phyloP scores from a whole-genome alignment of 2,888 invertebrate species.

The Agrochola litura region DNA sequence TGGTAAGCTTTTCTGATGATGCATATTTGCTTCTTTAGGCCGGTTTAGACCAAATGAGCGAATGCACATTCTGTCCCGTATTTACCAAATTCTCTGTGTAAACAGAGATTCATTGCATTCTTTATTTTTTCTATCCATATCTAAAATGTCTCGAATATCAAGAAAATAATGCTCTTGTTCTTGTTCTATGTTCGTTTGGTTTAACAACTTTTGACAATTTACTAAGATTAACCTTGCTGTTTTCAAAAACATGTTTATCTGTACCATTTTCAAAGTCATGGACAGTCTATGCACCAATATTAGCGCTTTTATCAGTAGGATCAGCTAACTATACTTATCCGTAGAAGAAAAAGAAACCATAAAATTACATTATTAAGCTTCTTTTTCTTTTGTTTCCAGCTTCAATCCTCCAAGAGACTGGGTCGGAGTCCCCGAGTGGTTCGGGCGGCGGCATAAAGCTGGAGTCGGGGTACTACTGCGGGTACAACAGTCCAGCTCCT shows the following conservation, averaged over 20 bases:
- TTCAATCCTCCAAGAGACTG: conserved; percentile 98
- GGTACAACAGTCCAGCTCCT: conserved; percentile 88
- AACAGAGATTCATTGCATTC: too few species aligned
- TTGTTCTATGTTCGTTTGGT: too few species aligned
- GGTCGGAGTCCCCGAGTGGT: conserved; percentile 91
- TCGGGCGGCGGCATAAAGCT: conserved; percentile 88
- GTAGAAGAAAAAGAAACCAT: neutral
- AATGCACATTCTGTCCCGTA: too few species aligned
- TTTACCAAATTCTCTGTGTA: too few species aligned
- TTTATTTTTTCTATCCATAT: too few species aligned
- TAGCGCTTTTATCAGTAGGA: neutral
- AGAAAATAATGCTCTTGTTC: too few species aligned
- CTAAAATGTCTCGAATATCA: too few species aligned
- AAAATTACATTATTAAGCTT: neutral
- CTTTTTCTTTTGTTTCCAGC: conserved; percentile 91
- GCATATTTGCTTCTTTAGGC: too few species aligned
- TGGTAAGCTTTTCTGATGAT: too few species aligned
- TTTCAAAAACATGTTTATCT: neutral
- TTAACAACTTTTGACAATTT: too few species aligned
- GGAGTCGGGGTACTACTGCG: conserved; percentile 89
- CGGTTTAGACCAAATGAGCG: too few species aligned
- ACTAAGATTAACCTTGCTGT: conserved; percentile 3
- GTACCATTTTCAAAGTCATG: neutral
- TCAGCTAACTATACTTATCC: neutral
- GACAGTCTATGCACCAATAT: neutral